phyloP scores from a whole-genome alignment of 2,113 vertebrate genomes.

The Xiphophorus couchianus region DNA sequence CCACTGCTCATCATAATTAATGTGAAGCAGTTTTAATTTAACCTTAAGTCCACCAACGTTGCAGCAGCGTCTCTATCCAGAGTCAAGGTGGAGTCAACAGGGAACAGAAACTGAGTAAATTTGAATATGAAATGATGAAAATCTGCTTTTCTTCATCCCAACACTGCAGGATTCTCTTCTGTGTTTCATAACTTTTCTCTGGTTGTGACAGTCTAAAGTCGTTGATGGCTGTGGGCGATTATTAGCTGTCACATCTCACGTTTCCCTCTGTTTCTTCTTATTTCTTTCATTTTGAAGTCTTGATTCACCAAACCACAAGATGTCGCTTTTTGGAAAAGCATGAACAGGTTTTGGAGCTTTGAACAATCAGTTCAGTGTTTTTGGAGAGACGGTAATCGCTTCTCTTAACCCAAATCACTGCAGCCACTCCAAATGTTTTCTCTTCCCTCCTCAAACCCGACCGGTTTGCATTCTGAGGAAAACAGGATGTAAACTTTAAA shows the following conservation, averaged over 20 bases:
- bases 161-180: not conserved
- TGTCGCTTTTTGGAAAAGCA: not conserved
- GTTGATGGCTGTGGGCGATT: not conserved
- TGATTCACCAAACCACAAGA: not conserved
- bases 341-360: not conserved
- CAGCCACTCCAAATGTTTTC: conserved; percentile 1
- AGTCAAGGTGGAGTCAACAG: too few relatives aligned
- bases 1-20: too few relatives aligned
- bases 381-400: not conserved
- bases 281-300: not conserved
- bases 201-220: not conserved
- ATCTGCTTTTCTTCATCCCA: not conserved
- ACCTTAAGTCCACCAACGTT: too few relatives aligned
- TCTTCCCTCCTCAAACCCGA: conserved; percentile 39
- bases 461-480: conserved; percentile 64
- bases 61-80: too few relatives aligned
- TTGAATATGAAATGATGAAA: not conserved
- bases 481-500: conserved; percentile 74
- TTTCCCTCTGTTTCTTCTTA: not conserved
- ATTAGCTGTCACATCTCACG: not conserved
- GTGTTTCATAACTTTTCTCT: too few relatives aligned
- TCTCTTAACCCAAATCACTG: not conserved
- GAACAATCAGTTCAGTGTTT: not conserved
- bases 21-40: too few relatives aligned
- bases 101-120: not conserved